Evolutionary conservation across 2,113 vertebrate genomes (phyloP).

Genomic region (Hymenochirus boettgeri): DNA sequence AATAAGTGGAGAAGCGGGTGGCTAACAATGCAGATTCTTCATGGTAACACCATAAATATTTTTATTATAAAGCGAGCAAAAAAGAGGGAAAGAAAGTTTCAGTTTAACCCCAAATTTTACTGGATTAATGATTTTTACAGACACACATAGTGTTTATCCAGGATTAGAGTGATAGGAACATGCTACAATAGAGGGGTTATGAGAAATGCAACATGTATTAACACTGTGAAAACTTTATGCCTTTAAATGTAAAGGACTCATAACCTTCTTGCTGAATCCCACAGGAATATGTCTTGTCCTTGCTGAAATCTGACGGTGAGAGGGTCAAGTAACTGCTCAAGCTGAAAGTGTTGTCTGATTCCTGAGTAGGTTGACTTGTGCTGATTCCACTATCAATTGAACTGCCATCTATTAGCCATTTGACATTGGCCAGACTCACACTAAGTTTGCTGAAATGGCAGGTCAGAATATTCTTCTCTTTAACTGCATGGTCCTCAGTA

Average conservation of each 20-base stretch:
- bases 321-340: conserved; percentile 25
- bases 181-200: not conserved
- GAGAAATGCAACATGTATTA: not conserved
- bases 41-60: too few species aligned
- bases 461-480: not conserved
- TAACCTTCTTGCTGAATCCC: conserved; percentile 1
- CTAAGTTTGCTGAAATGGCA: conserved; percentile 16
- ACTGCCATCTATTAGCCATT: conserved; percentile 11
- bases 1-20: too few species aligned
- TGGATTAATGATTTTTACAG: too few species aligned
- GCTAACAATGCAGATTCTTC: too few species aligned
- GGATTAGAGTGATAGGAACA: not conserved
- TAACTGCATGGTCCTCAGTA: not conserved
- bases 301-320: not conserved
- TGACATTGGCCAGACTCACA: conserved; percentile 3
- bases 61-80: too few species aligned
- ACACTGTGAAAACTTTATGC: conserved; percentile 3
- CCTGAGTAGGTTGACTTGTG: not conserved
- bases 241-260: not conserved
- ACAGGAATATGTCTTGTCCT: not conserved
- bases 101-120: too few species aligned
- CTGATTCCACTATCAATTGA: not conserved
- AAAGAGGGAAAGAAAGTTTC: too few species aligned
- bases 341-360: conserved; percentile 21
- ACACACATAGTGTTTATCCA: not conserved